Percentiles rank a stretch among this genome's conserved stretches.
Evolutionary conservation across 2,113 vertebrate genomes (phyloP).

Genomic region (Pampusana beccarii): DNA sequence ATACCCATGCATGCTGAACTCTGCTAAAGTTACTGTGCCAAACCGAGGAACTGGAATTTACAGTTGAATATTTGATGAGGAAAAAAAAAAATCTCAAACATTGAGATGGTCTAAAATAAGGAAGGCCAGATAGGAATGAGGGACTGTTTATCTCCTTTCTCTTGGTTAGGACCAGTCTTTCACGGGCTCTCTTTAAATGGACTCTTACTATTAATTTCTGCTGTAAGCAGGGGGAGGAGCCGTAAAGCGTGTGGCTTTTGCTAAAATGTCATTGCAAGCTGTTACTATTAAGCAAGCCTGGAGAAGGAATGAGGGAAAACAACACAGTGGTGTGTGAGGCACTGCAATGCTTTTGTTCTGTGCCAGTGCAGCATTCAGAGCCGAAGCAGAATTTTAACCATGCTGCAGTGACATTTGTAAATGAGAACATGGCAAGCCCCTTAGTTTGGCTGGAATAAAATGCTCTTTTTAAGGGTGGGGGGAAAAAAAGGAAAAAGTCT

Average conservation of each 20-base stretch:
- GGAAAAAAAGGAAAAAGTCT: not conserved
- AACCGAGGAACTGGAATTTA: not conserved
- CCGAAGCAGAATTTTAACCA: not conserved
- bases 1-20: not conserved
- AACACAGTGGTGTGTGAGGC: not conserved
- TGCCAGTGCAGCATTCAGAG: slow-evolving; percentile 12
- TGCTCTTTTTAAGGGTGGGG: not conserved
- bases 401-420: slow-evolving; percentile 62
- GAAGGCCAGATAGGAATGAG: not conserved
- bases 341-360: slow-evolving; percentile 42
- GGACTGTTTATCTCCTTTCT: not conserved
- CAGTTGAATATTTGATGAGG: not conserved
- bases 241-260: not conserved
- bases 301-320: not conserved
- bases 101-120: not conserved
- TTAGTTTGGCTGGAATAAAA: slow-evolving; percentile 29
- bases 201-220: not conserved
- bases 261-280: slow-evolving; percentile 47
- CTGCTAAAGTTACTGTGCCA: not conserved
- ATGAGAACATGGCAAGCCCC: slow-evolving; percentile 17
- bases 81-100: not conserved
- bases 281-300: not conserved
- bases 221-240: not conserved
- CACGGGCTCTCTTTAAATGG: not conserved
- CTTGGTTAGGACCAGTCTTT: not conserved